phyloP scores from a whole-genome alignment of 1,140 invertebrate genomes.

The Lordiphosa mommai region DNA sequence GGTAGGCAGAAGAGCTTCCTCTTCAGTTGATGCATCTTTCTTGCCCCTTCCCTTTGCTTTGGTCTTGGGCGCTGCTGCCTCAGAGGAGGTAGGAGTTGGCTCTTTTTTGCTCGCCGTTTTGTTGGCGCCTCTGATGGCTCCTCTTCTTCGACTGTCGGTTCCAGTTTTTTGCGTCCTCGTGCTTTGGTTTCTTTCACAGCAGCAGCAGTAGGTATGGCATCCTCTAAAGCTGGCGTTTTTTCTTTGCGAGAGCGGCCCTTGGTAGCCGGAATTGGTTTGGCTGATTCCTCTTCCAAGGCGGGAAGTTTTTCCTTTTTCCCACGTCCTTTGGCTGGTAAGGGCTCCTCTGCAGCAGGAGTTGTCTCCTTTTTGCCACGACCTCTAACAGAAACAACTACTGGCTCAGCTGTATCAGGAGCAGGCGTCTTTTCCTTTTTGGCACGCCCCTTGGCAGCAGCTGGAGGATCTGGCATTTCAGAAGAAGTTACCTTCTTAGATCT shows the following conservation, averaged over 20 bases:
- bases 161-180: slow-evolving; percentile 54
- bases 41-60: not conserved
- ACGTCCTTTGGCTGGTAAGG: too few relatives aligned
- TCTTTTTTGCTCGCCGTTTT: slow-evolving; percentile 21
- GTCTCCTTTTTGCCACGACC: too few relatives aligned
- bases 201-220: not conserved
- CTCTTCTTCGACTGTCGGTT: slow-evolving; percentile 1
- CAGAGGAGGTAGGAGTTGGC: not conserved
- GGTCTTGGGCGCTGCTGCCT: too few relatives aligned
- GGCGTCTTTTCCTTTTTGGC: slow-evolving; percentile 14
- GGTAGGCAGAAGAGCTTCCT: not conserved
- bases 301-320: slow-evolving; percentile 32
- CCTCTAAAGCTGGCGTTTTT: slow-evolving; percentile 6
- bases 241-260: slow-evolving; percentile 6
- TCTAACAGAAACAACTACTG: too few relatives aligned
- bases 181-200: slow-evolving; percentile 39
- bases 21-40: not conserved
- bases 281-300: slow-evolving; percentile 4
- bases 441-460: slow-evolving; percentile 17
- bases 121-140: not conserved
- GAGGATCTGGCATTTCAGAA: not conserved
- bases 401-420: too few relatives aligned
- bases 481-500: slow-evolving; percentile 36
- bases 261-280: not conserved
- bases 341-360: too few relatives aligned